Conservation (phyloP, 1,140 invertebrate genomes). For the Brachionus angularis region DNA sequence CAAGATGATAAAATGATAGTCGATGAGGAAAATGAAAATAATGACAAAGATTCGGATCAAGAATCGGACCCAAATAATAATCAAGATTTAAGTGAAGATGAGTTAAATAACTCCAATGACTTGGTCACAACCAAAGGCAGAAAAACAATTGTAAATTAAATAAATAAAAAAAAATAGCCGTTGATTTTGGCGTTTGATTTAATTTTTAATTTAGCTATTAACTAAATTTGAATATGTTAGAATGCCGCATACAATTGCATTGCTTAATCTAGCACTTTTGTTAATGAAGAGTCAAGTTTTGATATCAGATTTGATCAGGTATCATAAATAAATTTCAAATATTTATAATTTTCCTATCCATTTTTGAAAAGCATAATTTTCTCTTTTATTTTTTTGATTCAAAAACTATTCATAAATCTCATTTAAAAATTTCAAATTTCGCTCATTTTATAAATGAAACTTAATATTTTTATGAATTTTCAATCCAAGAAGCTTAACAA, state of each 20-base stretch:
- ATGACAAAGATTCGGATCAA: background rate
- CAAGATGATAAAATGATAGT: constrained; percentile 5
- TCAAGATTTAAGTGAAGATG: background rate
- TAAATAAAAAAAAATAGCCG: too few relatives aligned
- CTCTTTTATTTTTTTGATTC: background rate
- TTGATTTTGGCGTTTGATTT: too few relatives aligned
- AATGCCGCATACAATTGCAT: constrained; percentile 35
- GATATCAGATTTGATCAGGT: constrained; percentile 39
- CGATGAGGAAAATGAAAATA: background rate
- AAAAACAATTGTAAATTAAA: too few relatives aligned
- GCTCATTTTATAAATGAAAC: too few relatives aligned
- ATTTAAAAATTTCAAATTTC: too few relatives aligned
- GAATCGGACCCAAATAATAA: constrained; percentile 10
- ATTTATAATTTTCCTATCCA: too few relatives aligned
- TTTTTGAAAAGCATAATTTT: background rate
- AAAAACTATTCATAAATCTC: background rate
- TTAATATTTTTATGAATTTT: too few relatives aligned
- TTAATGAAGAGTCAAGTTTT: constrained; percentile 33
- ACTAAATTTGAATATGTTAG: constrained; percentile 40
- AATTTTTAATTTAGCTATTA: constrained; percentile 32
- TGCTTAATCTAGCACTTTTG: constrained; percentile 21
- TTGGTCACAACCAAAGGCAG: too few relatives aligned
- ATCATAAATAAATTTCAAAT: background rate
- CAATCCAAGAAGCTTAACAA: too few relatives aligned
- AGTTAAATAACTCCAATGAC: background rate